Base-by-base conservation (phyloP, 2,113 vertebrate genomes). In the Sinocyclocheilus anshuiensis region DNA sequence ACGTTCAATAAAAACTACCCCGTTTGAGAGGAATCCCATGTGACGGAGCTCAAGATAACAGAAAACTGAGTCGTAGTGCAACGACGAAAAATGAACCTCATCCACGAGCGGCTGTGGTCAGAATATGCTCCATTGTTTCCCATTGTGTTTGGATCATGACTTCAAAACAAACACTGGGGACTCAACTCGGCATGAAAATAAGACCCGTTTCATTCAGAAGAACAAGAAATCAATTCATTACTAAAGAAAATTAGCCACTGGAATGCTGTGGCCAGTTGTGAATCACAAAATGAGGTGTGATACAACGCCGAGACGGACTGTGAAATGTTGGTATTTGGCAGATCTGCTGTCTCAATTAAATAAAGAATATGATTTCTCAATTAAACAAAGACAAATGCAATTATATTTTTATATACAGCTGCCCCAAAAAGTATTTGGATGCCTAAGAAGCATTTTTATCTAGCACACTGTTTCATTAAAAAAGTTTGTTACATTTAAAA, bases 61-160 rank as follows among this genome's bases (percentile, higher is more conserved):
- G 10, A 48, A 48, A 12, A 45, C 42, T 45, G 42, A 48, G 11
- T 48, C 4, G 45, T 48, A 48, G 45, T 48, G 45, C 45, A 48
- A 3, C 45, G 45, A 74, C 6, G 45, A 83, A 90, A 86, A 29
- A 72, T 79, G 36, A 71, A 71, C 84, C 75, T 20, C 65, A 82
- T 86, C 74, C 53, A 83, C 84, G 83, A 90, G 91, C 89, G 87
- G 87, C 89, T 84, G 5, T 18, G 91, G 88, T 92, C 91, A 90
- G 0, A 86, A 92, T 84, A 87, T 79, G 86, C 69, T 84, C 76
- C 20, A 45, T 42, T 74, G 71, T 42, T 42, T 42, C 36, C 16
- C 8, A 42, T 72, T 86, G 91, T 76, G 72, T 89, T 89, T 13
- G 85, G n/a, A 78, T 84, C 82, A 87, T 71, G 77, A 88, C 61